Evolutionary conservation across 2,888 invertebrate species (phyloP).

Genomic region (Clusia tigrina): DNA sequence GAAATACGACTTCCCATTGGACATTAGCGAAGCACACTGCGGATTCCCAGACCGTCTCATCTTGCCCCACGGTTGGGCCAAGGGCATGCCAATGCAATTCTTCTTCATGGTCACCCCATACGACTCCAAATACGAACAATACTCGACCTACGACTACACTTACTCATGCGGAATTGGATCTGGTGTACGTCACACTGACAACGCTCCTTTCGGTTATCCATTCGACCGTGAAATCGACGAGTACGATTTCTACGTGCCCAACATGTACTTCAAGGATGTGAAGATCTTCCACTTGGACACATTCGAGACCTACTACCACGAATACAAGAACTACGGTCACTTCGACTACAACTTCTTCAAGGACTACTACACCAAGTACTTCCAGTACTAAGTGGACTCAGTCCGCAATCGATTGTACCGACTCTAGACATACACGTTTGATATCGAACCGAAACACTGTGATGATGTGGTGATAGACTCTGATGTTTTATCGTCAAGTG

Average conservation of each 20-base stretch:
- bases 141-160: conserved; percentile 62
- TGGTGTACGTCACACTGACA: conserved; percentile 67
- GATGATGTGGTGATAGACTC: conserved; percentile 16
- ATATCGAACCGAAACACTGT: neutral
- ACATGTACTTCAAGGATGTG: conserved; percentile 71
- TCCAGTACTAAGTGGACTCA: conserved; percentile 39
- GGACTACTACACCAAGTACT: conserved; percentile 49
- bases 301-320: conserved; percentile 37
- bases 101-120: conserved; percentile 69
- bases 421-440: too few species aligned
- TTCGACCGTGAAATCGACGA: conserved; percentile 73
- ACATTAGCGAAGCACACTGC: conserved; percentile 65
- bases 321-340: conserved; percentile 48
- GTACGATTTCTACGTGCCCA: conserved; percentile 68
- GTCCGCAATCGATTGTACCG: too few species aligned
- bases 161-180: conserved; percentile 67
- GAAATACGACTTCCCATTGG: conserved; percentile 62
- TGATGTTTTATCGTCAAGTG: conserved; percentile 24
- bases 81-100: conserved; percentile 71
- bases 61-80: conserved; percentile 70
- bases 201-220: conserved; percentile 72
- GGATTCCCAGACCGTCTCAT: conserved; percentile 70
- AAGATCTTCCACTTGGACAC: conserved; percentile 41
- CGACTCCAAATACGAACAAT: conserved; percentile 44
- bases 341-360: conserved; percentile 52